Evolutionary conservation across 2,113 vertebrate species (phyloP), one percentile per base, ranked within the genome.

Genomic region (Eublepharis macularius): DNA sequence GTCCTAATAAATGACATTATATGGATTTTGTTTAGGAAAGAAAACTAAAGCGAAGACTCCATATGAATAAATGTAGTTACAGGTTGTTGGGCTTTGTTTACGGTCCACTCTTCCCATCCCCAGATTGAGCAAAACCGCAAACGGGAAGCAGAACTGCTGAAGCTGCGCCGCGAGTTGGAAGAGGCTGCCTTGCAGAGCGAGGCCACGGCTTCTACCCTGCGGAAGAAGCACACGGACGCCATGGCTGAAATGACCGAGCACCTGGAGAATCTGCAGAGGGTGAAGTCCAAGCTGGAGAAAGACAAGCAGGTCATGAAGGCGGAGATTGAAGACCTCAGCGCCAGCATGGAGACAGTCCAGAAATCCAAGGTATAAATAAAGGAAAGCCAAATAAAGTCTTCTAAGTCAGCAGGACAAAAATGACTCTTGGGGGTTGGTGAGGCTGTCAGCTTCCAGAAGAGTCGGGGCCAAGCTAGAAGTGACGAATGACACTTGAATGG

Each of bases 81-180:
- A 4, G 63, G 83, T 49, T 45, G 39, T 77, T 51, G 81, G 45
- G n/a, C 65, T 0, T 0, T 32, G 16, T 39, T 21, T 74, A 45
- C 43, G 26, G 24, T 45, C 34, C 47, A 6, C 29, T 76, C 4
- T 41, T n/a, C 21, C 51, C 14, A 6, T 66, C 41, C 76, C 83
- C 70, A 96, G 96, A 94, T 96, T 0, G 94, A 96, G 82, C 92
- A 96, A 91, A 97, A 96, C 84, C 92, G 89, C 81, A 96, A 95
- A 92, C 34, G 76, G n/a, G 95, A 97, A 80, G 88, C 86, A 0
- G 95, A 96, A 36, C 92, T 97, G 57, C 93, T 95, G 84, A 95
- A 96, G 82, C 93, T 97, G 70, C 86, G 93, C 29, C 80, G 93
- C 2, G 92, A 96, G 81, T 87, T 96, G 87, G 96, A 97, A 85